Base-by-base conservation (phyloP, 2,797 vertebrate species). In the Notamacropus eugenii region DNA sequence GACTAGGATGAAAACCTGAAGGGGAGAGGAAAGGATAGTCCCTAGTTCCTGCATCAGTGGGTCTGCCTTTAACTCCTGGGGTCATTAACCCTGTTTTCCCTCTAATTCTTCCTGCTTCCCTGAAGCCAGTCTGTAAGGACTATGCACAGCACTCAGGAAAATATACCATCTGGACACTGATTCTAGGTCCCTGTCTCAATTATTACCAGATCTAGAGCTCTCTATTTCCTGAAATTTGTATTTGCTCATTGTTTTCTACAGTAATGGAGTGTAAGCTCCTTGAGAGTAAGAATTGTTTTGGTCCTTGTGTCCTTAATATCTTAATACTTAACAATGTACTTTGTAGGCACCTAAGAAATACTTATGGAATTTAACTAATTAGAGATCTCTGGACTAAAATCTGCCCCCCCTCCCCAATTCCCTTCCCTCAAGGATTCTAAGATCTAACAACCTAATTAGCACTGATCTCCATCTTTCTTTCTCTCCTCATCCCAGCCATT, bases 1-100 rank as follows among this genome's bases (percentile, higher is more conserved):
- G 58, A 55, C 55, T 93, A 93, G 40, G 24, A 50, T 46, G 10
- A 46, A 95, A 97, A 91, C 95, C 96, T 94, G 93, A 96, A 94
- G 91, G 14, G 4, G 91, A 90, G 19, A 46, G 31, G 74, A 50
- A 46, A 87, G 31, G 40, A 27, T 9, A 27, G 50, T 34, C 24
- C 2, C 40, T 87, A 27, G 24, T 11, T 87, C 74, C 40, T 46
- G 9, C 24, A 27, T 87, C 40, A 27, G 22, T 50, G 74, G 9
- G 8, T 40, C 40, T 87, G 19, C 10, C 40, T 50, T 50, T 50
- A 50, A 87, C 4, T 19, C n/a, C n/a, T 19, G 1, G 14, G n/a
- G 16, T n/a, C n/a, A 40, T 74, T 74, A 74, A 74, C 22, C 22
- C 9, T 87, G 27, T 27, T 50, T 50, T 87, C 40, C 40, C 1